phyloP scores from a whole-genome alignment of 2,888 invertebrate species.

The Chelonus formosanus region DNA sequence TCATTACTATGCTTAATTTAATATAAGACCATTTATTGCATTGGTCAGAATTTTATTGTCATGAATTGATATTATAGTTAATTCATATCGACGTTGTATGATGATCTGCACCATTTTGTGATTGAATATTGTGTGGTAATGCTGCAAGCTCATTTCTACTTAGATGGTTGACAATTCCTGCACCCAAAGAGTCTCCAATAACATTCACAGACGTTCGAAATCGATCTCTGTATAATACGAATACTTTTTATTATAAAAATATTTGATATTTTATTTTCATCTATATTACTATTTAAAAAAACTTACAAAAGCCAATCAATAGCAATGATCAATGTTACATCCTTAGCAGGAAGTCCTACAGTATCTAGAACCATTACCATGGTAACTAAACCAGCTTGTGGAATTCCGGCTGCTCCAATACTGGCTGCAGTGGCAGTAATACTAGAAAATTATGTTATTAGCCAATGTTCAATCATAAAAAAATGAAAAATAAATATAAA shows the following conservation, averaged over 20 bases:
- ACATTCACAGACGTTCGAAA: constrained; percentile 73
- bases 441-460: constrained; percentile 63
- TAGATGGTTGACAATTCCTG: constrained; percentile 73
- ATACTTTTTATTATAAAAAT: not conserved
- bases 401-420: constrained; percentile 83
- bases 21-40: constrained; percentile 23
- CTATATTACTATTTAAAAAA: not conserved
- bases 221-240: constrained; percentile 62
- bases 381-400: constrained; percentile 80
- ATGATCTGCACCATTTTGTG: constrained; percentile 53
- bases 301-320: constrained; percentile 78
- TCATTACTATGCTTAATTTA: constrained; percentile 9
- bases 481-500: not conserved
- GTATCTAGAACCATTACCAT: constrained; percentile 80
- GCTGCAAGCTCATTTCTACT: constrained; percentile 67
- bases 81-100: constrained; percentile 63
- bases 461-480: not conserved
- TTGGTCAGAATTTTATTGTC: constrained; percentile 40
- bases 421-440: constrained; percentile 83
- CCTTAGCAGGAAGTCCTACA: constrained; percentile 75
- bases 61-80: constrained; percentile 29
- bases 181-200: constrained; percentile 75
- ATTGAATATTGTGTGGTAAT: constrained; percentile 51
- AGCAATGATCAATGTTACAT: constrained; percentile 74
- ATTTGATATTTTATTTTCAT: not conserved